Base-by-base conservation (phyloP, 2,888 invertebrate species). In the Baronia brevicornis region DNA sequence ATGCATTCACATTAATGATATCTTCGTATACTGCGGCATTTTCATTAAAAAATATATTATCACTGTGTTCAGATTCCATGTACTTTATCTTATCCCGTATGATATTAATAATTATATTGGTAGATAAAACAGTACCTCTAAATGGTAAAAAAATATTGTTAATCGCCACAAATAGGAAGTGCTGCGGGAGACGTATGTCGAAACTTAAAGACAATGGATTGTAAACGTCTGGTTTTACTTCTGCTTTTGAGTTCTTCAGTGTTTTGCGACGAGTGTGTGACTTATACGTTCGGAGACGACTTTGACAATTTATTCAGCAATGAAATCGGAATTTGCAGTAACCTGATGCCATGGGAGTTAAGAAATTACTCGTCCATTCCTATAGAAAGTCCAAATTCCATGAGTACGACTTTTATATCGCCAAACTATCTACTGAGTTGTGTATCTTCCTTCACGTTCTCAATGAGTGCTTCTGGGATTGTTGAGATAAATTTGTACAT, bases 401-500 rank as follows among this genome's bases (percentile, higher is more conserved):
- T 39, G 0, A 62, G 65, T 23, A 39, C 27, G 2, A 45, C 42
- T 5, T 66, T 56, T 21, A 54, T 65, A 30, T 19, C 51, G n/a
- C 66, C 64, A 2, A 48, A 46, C 19, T 33, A 44, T 10, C 20
- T 26, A 5, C 39, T 51, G 8, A 65, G 65, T 21, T 67, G 67
- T 35, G 48, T 58, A 7, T 49, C 61, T 4, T 64, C 67, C 0
- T 56, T 58, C 17, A 31, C 38, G 1, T 63, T 67, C 26, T 36
- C 41, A 7, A 57, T 64, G 53, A 43, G 48, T 5, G 52, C 54
- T 5, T 38, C 42, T 22, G 67, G 64, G 4, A 36, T 40, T 3
- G 27, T 66, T 5, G 56, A 64, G 49, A 57, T 60, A 1, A 61
- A 59, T 13, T 39, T 54, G 5, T 62, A 39, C 25, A 52, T 65